Evolutionary conservation across 2,797 vertebrate genomes (phyloP), one percentile per base, ranked within the genome.

Genomic region (Sebastes glaucus): DNA sequence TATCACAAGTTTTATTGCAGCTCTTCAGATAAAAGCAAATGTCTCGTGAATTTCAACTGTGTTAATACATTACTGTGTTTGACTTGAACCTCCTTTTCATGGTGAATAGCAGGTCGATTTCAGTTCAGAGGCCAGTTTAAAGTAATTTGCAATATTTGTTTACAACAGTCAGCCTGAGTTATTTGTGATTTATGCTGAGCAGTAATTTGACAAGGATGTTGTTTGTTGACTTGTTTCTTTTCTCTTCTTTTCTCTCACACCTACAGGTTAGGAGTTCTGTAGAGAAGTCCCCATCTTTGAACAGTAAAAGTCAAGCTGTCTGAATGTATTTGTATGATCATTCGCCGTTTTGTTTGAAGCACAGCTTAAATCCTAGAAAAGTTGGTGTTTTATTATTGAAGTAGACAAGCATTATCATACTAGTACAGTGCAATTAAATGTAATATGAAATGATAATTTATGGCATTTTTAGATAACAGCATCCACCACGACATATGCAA

Each of bases 71-170:
- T 30, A 56, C 11, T 25, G 13, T n/a, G 13, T 71, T 52, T 28
- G 35, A 60, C 69, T 38, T 18, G 18, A 78, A 76, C 38, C 67
- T 70, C 30, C 33, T 55, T 71, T 73, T 67, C 53, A 74, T 32
- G 14, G 55, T 69, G 61, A 62, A 63, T n/a, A 55, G 49, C 27
- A 60, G 30, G 27, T 74, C 56, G 11, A 32, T 72, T 80, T 76
- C 18, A 59, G 65, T 69, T 71, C 27, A 71, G 68, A 81, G 80
- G 78, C 83, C 66, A 61, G 38, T 62, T 77, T 66, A 60, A 71
- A 77, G 62, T 46, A 64, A 71, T 68, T 67, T 78, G 68, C 23
- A 38, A 32, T 59, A 63, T 81, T 60, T 72, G 63, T 60, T 75
- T 75, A 28, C 66, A 70, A 33, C 74, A 78, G 80, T 78, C 68